Base-by-base conservation (phyloP, 2,113 vertebrate species). In the Tonatia bakeri region DNA sequence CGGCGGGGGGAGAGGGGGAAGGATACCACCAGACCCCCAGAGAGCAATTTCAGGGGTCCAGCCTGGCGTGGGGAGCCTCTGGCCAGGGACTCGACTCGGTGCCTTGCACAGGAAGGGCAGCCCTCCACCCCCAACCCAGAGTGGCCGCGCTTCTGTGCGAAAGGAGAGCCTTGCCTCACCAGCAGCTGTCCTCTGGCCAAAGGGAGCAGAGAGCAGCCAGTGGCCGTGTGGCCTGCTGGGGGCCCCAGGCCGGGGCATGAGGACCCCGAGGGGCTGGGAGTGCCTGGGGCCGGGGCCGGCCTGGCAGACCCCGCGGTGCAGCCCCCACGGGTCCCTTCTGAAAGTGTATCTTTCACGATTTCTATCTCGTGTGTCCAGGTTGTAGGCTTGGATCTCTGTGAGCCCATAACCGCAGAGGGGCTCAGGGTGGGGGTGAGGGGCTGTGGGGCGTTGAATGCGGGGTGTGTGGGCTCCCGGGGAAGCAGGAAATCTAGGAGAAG, bases 291-390 rank as follows among this genome's bases (percentile, higher is more conserved):
- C 14, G 0, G 38, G 10, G 19, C 33, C 28, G 5, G 45, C 31
- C 72, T 15, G 19, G 38, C 13, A 13, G 43, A 17, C n/a, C 31
- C 17, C 5, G 19, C 1, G 9, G 6, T 12, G 56, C 13, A 17
- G n/a, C 56, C n/a, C 28, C 28, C 85, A 0, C 0, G 2, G 56
- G 70, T 15, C 36, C 19, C 2, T 9, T 19, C 12, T 40, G 36
- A 54, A 54, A n/a, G 10, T 6, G 24, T 5, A 1, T 24, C 26
- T 47, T 70, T 59, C 14, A 2, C 15, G 61, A 70, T 43, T 24
- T 24, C 70, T 54, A 14, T 56, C 26, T 38, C 45, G 0, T 28
- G 14, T 12, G 5, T 11, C 24, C 20, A 73, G 59, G 9, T 33
- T 52, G 28, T 6, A 28, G 52, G n/a, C 22, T 72, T 43, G 9